These are phyloP conservation scores for Lutraria rhynchaena DNA, from an alignment of 1,140 invertebrate genomes.

Conservation along the genomic window DNA sequence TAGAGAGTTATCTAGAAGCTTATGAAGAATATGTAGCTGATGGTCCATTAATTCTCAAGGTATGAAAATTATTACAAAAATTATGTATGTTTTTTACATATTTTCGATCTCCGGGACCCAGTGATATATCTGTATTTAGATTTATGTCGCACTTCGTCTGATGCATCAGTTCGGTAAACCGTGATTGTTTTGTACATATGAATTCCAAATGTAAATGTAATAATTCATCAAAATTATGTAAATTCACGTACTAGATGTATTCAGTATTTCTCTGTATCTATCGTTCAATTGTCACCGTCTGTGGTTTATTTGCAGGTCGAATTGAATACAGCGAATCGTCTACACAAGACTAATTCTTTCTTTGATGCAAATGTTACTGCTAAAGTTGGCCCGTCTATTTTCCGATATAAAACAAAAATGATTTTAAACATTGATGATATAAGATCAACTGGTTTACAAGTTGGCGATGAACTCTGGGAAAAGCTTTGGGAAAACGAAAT, in stretches of 20 bases:
- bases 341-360: conserved; percentile 54
- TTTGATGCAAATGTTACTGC: conserved; percentile 35
- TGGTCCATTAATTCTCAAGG: conserved; percentile 38
- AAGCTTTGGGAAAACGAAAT: conserved; percentile 46
- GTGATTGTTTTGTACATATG: too few relatives aligned
- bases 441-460: conserved; percentile 34
- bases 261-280: too few relatives aligned
- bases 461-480: conserved; percentile 55
- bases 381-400: conserved; percentile 54
- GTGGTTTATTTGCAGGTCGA: conserved; percentile 44
- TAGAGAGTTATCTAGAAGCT: conserved; percentile 36
- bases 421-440: conserved; percentile 51
- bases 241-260: too few relatives aligned
- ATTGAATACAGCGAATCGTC: conserved; percentile 27
- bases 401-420: conserved; percentile 45
- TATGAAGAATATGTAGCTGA: conserved; percentile 41
- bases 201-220: too few relatives aligned
- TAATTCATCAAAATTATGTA: too few relatives aligned
- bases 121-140: background rate
- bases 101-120: too few relatives aligned
- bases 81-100: too few relatives aligned
- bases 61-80: background rate
- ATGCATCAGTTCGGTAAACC: too few relatives aligned
- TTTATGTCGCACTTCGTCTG: background rate
- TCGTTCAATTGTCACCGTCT: too few relatives aligned